These are phyloP conservation scores for Rallus crepitans DNA, from an alignment of 2,797 vertebrate genomes.

Conservation along the genomic window DNA sequence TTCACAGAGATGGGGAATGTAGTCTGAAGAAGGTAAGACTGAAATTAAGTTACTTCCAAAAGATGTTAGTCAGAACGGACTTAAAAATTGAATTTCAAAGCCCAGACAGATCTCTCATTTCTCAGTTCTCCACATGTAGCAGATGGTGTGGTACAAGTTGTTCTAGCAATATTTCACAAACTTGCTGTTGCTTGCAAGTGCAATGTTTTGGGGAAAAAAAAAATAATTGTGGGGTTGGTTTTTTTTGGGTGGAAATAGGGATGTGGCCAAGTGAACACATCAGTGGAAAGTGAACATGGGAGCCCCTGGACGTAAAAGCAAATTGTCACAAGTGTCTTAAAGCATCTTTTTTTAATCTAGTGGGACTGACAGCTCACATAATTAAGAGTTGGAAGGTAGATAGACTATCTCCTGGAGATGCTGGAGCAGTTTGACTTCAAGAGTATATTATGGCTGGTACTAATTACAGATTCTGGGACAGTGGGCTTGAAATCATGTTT, in stretches of 20 bases:
- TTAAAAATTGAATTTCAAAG: slow-evolving; percentile 2
- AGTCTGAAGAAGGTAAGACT: background rate
- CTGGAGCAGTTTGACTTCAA: background rate
- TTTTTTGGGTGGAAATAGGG: background rate
- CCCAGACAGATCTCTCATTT: background rate
- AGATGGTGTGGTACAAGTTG: slow-evolving; percentile 72
- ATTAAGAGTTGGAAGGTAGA: background rate
- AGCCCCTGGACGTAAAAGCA: background rate
- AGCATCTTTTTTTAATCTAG: background rate
- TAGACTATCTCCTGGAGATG: background rate
- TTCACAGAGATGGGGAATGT: background rate
- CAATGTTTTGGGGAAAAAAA: background rate
- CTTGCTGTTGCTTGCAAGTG: slow-evolving; percentile 46
- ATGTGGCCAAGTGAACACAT: background rate
- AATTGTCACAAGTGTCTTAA: background rate
- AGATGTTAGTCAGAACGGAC: background rate
- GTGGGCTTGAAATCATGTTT: background rate
- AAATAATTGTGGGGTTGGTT: background rate
- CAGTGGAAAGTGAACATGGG: background rate
- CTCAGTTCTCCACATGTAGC: slow-evolving; percentile 45
- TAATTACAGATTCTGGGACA: slow-evolving; percentile 15
- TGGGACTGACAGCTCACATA: background rate
- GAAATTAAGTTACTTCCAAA: slow-evolving; percentile 13
- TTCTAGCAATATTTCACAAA: slow-evolving; percentile 71
- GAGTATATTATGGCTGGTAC: background rate